Evolutionary conservation across 2,888 invertebrate species (phyloP).

Genomic region (Eupithecia inturbata): DNA sequence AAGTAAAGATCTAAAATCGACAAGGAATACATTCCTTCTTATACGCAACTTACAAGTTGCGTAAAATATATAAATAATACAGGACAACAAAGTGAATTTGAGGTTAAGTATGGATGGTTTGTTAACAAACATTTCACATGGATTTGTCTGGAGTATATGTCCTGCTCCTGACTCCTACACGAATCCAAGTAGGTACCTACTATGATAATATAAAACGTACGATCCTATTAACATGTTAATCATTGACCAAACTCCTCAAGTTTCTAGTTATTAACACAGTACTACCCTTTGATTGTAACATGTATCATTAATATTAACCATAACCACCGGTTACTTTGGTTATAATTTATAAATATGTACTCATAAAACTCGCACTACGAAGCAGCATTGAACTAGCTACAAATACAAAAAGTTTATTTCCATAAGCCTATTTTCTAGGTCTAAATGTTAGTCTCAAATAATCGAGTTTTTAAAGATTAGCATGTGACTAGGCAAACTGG

Average conservation of each 20-base stretch:
- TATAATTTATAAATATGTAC: conserved; percentile 1
- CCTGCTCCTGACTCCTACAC: neutral
- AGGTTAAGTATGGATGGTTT: too few relatives aligned
- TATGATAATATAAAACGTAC: neutral
- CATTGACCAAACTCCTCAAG: neutral
- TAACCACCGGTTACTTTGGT: neutral
- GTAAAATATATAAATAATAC: too few relatives aligned
- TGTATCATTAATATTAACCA: neutral
- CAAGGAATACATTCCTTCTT: too few relatives aligned
- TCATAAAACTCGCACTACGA: neutral
- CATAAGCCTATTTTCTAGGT: neutral
- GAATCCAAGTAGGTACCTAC: neutral
- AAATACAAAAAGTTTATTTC: too few relatives aligned
- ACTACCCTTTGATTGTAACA: neutral
- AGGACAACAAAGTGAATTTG: too few relatives aligned
- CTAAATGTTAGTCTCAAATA: neutral
- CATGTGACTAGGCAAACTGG: neutral
- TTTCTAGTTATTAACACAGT: neutral
- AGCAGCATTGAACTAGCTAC: neutral
- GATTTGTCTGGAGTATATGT: neutral
- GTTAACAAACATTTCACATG: neutral
- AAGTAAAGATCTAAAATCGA: too few relatives aligned
- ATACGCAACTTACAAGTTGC: too few relatives aligned
- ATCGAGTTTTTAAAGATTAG: neutral
- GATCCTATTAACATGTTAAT: conserved; percentile 1